Conservation (phyloP, 1,140 invertebrate genomes). For the Cepaea nemoralis region DNA sequence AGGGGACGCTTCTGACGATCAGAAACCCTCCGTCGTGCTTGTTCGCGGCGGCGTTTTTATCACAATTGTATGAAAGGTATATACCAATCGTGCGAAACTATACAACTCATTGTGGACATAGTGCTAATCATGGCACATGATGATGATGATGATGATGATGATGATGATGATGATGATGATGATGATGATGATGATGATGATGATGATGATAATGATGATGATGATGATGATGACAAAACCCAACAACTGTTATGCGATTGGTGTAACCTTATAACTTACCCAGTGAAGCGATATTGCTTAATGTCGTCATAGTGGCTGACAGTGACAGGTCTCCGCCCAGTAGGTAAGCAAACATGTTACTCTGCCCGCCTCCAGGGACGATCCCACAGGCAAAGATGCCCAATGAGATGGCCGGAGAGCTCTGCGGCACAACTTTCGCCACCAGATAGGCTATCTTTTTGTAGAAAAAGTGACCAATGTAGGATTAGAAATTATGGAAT, state of each 20-base stretch:
- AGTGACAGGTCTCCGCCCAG: constrained; percentile 73
- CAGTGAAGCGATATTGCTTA: constrained; percentile 56
- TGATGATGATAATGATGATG: too few relatives aligned
- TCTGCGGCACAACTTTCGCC: constrained; percentile 48
- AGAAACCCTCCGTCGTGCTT: too few relatives aligned
- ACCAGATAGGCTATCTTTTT: too few relatives aligned
- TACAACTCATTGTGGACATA: not conserved
- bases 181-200: too few relatives aligned
- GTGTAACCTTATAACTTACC: constrained; percentile 53
- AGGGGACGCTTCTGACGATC: too few relatives aligned
- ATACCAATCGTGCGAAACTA: too few relatives aligned
- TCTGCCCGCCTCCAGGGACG: constrained; percentile 73
- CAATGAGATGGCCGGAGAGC: constrained; percentile 57
- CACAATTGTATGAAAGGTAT: too few relatives aligned
- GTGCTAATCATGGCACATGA: not conserved
- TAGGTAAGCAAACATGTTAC: constrained; percentile 73
- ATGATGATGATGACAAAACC: not conserved
- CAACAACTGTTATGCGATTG: not conserved
- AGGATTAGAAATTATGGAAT: too few relatives aligned
- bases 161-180: too few relatives aligned
- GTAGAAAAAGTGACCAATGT: too few relatives aligned
- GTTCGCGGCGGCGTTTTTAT: too few relatives aligned
- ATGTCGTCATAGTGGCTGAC: constrained; percentile 72
- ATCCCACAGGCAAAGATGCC: constrained; percentile 72
- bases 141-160: too few relatives aligned